A percentile compares a stretch with the other conserved stretches of the same genome.
Conservation (phyloP, 2,113 vertebrate species). For the Gobius niger region DNA sequence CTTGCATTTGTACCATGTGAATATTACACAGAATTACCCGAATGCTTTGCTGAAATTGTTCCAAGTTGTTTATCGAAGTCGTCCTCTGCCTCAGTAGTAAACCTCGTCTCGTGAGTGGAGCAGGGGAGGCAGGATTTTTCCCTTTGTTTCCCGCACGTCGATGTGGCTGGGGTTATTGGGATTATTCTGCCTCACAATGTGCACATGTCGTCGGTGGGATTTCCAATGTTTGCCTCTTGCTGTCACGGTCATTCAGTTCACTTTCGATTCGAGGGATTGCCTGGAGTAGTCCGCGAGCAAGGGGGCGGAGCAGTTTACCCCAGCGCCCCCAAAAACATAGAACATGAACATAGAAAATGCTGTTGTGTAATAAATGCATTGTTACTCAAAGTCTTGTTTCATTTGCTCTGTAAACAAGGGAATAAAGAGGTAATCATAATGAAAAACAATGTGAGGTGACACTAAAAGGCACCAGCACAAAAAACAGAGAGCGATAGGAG, state of each 20-base stretch:
- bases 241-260: conserved; percentile 69
- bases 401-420: conserved; percentile 43
- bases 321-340: conserved; percentile 28
- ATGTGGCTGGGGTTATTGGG: conserved; percentile 74
- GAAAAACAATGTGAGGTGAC: conserved; percentile 16
- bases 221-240: conserved; percentile 74
- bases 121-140: conserved; percentile 63
- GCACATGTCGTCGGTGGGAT: conserved; percentile 68
- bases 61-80: conserved; percentile 79
- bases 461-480: conserved; percentile 28
- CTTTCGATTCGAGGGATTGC: conserved; percentile 60
- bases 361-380: conserved; percentile 18
- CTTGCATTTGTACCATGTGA: conserved; percentile 58
- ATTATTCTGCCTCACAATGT: conserved; percentile 77
- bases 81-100: conserved; percentile 75
- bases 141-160: conserved; percentile 72
- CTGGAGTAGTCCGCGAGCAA: conserved; percentile 47
- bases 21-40: conserved; percentile 77
- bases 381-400: conserved; percentile 32
- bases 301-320: conserved; percentile 35
- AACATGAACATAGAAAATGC: conserved; percentile 16
- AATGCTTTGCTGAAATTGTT: conserved; percentile 74
- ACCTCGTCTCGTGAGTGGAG: conserved; percentile 73
- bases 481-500: conserved; percentile 6
- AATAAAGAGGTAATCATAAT: conserved; percentile 20